phyloP scores from a whole-genome alignment of 2,888 invertebrate species.

The Tenthredo notha region DNA sequence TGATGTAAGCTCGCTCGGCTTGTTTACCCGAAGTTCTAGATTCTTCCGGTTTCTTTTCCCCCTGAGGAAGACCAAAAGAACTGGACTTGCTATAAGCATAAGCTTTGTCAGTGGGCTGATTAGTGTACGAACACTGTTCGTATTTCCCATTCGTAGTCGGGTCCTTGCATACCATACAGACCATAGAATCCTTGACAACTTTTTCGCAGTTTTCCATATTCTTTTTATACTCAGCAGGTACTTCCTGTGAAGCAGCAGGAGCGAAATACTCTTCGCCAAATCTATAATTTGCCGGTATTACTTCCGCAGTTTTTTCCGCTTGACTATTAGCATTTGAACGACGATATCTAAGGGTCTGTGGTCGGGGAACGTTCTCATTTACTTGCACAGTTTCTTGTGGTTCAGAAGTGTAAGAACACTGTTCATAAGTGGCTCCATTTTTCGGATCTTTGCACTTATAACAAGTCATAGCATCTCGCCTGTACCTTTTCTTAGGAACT shows the following conservation, averaged over 20 bases:
- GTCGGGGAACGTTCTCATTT: neutral
- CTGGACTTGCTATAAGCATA: constrained; percentile 67
- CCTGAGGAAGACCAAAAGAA: constrained; percentile 58
- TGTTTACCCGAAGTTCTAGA: constrained; percentile 35
- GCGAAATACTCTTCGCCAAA: constrained; percentile 75
- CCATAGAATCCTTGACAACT: constrained; percentile 84
- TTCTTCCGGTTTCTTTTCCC: constrained; percentile 5
- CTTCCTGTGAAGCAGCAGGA: constrained; percentile 77
- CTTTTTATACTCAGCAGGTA: constrained; percentile 81
- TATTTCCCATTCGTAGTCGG: constrained; percentile 88
- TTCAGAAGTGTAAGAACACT: constrained; percentile 80
- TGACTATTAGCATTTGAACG: constrained; percentile 54
- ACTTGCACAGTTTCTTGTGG: constrained; percentile 58
- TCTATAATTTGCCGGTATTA: constrained; percentile 75
- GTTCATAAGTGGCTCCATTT: constrained; percentile 79
- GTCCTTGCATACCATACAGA: constrained; percentile 88
- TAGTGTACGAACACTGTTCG: constrained; percentile 90
- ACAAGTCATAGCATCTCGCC: constrained; percentile 77
- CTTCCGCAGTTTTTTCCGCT: constrained; percentile 48
- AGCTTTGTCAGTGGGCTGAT: constrained; percentile 85
- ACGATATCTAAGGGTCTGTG: constrained; percentile 35
- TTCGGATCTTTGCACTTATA: constrained; percentile 80
- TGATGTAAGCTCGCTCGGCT: neutral
- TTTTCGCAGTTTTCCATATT: constrained; percentile 85
- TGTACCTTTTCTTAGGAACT: constrained; percentile 54